Base-by-base conservation (phyloP, 2,797 vertebrate species). In the Ficedula albicollis region DNA sequence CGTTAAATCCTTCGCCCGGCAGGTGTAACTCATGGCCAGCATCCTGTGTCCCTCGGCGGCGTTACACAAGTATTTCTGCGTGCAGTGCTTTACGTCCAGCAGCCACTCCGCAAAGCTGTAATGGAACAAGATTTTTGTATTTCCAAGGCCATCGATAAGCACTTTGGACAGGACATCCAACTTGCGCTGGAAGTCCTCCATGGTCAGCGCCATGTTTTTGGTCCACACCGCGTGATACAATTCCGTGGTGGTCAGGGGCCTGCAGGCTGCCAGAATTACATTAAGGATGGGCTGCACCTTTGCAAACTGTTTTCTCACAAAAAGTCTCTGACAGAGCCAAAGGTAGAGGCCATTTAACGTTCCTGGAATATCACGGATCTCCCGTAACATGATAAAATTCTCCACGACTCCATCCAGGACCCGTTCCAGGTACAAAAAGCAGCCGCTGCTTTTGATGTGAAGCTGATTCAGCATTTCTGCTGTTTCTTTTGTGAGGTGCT, bases 401-500 rank as follows among this genome's bases (percentile, higher is more conserved):
- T 99, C 99, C 75, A 99, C 99, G 22, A 99, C 99, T 20, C 99
- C 99, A 41, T 99, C 99, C 56, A 99, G 98, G 93, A 99, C 99
- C 3, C 99, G 98, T 84, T 99, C 99, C 91, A 99, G 98, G 89
- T 99, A 99, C 60, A 99, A 98, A 97, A 99, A 99, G 95, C 99
- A 99, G 41, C 99, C 99, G 0, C 99, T 99, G 98, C 99, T 99
- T 97, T 99, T 99, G 96, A 99, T 99, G 97, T 99, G 99, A 84
- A 99, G 99, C 87, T 99, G 99, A 96, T 99, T 99, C 66, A 99
- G 98, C 99, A 99, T 99, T 98, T 99, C 99, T 1, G 99, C 99
- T 0, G 99, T 99, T 97, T 99, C 99, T 97, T 99, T 99, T 54
- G 99, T 99, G 74, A 99, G 98, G 92, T 99, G 99, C 68, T 99